A percentile compares a stretch with the other conserved stretches of the same genome.
phyloP scores from a whole-genome alignment of 2,888 invertebrate genomes.

The Lumbricus terrestris region DNA sequence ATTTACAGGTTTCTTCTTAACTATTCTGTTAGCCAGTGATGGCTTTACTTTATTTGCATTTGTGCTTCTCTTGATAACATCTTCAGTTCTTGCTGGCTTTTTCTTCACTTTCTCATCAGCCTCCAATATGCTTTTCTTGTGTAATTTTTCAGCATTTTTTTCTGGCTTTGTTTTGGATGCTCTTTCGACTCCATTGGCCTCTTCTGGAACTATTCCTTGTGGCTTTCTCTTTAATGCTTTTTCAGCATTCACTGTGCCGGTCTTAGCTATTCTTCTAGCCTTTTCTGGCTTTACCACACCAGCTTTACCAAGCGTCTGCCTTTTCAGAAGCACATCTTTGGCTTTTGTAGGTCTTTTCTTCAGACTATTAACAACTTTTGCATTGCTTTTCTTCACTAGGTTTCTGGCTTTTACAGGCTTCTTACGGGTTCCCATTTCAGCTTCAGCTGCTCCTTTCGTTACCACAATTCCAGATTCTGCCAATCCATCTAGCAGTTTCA shows the following conservation, averaged over 20 bases:
- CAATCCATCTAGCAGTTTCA: not conserved
- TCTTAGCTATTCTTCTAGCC: no score
- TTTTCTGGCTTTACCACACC: no score
- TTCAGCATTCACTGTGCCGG: no score
- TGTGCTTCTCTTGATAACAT: not conserved
- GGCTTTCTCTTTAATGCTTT: no score
- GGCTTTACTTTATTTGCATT: no score
- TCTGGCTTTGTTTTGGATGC: not conserved
- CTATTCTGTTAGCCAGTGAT: not conserved
- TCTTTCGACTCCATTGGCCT: no score
- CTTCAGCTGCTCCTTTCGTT: not conserved
- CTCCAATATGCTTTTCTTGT: not conserved
- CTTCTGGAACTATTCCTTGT: no score
- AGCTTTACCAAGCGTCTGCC: no score
- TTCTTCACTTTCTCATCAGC: not conserved
- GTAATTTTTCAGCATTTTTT: not conserved
- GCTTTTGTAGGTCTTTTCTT: not conserved
- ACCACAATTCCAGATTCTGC: not conserved
- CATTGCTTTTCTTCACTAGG: not conserved
- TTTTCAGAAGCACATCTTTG: no score
- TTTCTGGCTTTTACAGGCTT: not conserved
- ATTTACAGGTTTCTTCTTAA: not conserved
- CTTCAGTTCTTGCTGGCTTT: not conserved
- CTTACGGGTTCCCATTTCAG: not conserved
- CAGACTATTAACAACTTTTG: not conserved